A percentile compares a stretch with the other conserved stretches of the same genome.
phyloP scores from a whole-genome alignment of 2,113 vertebrate species.

The Hemiprocne comata region DNA sequence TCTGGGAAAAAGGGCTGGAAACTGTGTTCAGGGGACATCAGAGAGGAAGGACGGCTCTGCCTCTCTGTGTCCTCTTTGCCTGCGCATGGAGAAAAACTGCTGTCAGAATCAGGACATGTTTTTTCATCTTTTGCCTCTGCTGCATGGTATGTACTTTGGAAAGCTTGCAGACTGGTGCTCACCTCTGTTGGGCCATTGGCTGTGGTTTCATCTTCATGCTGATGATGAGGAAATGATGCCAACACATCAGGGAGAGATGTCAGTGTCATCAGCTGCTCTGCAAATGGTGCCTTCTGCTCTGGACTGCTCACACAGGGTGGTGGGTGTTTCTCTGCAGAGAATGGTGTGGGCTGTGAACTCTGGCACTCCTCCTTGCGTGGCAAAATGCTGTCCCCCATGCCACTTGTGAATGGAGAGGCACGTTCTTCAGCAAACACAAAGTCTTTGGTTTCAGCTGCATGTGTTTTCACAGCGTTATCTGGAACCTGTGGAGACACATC shows the following conservation, averaged over 20 bases:
- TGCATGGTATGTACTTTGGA: constrained; percentile 23
- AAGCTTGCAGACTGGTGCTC: constrained; percentile 64
- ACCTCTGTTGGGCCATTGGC: constrained; percentile 87
- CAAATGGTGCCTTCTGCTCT: not conserved
- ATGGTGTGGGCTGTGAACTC: constrained; percentile 44
- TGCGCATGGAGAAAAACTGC: constrained; percentile 31
- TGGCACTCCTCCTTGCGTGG: constrained; percentile 75
- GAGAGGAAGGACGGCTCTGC: constrained; percentile 82
- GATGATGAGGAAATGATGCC: constrained; percentile 67
- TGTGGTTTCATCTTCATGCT: constrained; percentile 65
- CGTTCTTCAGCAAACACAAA: constrained; percentile 73
- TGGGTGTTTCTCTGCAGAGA: constrained; percentile 22
- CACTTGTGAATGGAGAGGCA: constrained; percentile 67
- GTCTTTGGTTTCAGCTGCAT: constrained; percentile 80
- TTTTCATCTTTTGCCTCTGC: constrained; percentile 67
- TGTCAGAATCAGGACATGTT: constrained; percentile 28
- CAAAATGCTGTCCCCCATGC: constrained; percentile 67
- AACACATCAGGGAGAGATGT: constrained; percentile 70
- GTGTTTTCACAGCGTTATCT: constrained; percentile 75
- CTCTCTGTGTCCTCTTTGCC: constrained; percentile 83
- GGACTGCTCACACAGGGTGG: constrained; percentile 34
- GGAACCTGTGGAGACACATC: constrained; percentile 80
- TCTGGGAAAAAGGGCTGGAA: constrained; percentile 78
- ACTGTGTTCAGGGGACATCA: constrained; percentile 81
- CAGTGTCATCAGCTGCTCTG: constrained; percentile 43